A percentile compares a stretch with the other conserved stretches of the same genome.
phyloP scores from a whole-genome alignment of 2,888 invertebrate genomes.

The Nymphalis c-album region DNA sequence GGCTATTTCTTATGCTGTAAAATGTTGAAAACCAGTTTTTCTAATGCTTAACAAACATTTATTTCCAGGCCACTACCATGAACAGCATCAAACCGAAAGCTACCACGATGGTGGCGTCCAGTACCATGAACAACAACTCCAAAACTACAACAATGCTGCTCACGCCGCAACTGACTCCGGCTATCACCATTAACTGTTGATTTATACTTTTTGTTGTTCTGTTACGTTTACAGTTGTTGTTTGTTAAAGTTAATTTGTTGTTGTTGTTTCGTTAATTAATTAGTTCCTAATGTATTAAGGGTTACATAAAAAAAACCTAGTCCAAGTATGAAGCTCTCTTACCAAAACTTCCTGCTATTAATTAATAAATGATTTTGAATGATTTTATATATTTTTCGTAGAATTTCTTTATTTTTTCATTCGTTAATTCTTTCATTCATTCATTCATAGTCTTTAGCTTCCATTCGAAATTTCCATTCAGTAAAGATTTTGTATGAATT shows the following conservation, averaged over 20 bases:
- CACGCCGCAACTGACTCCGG: conserved; percentile 28
- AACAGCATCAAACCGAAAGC: conserved; percentile 39
- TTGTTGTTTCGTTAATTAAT: neutral
- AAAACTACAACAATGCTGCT: conserved; percentile 38
- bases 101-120: conserved; percentile 26
- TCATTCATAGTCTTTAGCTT: too few species aligned
- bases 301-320: conserved; percentile 10
- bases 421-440: too few species aligned
- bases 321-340: conserved; percentile 15
- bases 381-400: neutral
- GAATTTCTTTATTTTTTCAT: too few species aligned
- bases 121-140: conserved; percentile 3
- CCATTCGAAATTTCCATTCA: too few species aligned
- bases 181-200: conserved; percentile 29
- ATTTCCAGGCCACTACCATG: conserved; percentile 51
- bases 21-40: too few species aligned
- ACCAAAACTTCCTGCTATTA: conserved; percentile 14
- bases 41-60: neutral
- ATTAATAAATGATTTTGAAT: conserved; percentile 2
- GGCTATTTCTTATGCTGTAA: too few species aligned
- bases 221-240: conserved; percentile 2
- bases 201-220: neutral
- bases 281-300: conserved; percentile 3
- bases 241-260: neutral
- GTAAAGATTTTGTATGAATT: too few species aligned